Evolutionary conservation across 2,797 vertebrate genomes (phyloP).

Genomic region (Mallotus villosus): DNA sequence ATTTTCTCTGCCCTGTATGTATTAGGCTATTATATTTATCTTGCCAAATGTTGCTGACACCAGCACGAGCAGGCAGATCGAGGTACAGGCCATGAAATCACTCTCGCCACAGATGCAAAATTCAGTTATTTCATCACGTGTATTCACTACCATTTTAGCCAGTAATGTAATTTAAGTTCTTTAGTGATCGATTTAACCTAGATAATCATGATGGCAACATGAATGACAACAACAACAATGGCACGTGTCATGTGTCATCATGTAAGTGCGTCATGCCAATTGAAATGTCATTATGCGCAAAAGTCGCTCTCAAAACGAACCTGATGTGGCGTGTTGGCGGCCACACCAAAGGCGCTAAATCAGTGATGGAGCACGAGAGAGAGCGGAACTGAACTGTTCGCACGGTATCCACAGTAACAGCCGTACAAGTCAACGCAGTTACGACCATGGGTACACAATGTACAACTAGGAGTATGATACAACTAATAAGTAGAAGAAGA

Average conservation of each 20-base stretch:
- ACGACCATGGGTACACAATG: constrained; percentile 76
- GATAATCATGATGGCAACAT: constrained; percentile 16
- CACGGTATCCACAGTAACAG: constrained; percentile 53
- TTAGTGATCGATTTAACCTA: not conserved
- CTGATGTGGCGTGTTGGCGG: constrained; percentile 53
- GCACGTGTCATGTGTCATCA: constrained; percentile 65
- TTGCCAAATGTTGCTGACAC: constrained; percentile 70
- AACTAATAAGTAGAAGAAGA: constrained; percentile 48
- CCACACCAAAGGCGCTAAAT: constrained; percentile 21
- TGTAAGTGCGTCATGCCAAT: constrained; percentile 46
- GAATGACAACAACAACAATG: constrained; percentile 65
- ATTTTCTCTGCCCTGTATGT: not conserved
- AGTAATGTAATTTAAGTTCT: not conserved
- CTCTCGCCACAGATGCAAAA: constrained; percentile 47
- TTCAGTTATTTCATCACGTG: constrained; percentile 33
- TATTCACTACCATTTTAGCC: not conserved
- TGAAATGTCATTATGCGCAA: constrained; percentile 1
- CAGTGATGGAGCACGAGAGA: constrained; percentile 40
- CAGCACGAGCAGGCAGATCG: constrained; percentile 61
- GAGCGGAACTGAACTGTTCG: constrained; percentile 58
- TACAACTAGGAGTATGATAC: constrained; percentile 69
- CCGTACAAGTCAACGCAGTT: constrained; percentile 65
- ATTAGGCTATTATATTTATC: constrained; percentile 47
- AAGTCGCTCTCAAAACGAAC: constrained; percentile 1
- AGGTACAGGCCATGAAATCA: constrained; percentile 47